These are phyloP conservation scores for Lytechinus pictus DNA, from an alignment of 35 echinoderm and acorn worm genomes.

Conservation along the genomic window DNA sequence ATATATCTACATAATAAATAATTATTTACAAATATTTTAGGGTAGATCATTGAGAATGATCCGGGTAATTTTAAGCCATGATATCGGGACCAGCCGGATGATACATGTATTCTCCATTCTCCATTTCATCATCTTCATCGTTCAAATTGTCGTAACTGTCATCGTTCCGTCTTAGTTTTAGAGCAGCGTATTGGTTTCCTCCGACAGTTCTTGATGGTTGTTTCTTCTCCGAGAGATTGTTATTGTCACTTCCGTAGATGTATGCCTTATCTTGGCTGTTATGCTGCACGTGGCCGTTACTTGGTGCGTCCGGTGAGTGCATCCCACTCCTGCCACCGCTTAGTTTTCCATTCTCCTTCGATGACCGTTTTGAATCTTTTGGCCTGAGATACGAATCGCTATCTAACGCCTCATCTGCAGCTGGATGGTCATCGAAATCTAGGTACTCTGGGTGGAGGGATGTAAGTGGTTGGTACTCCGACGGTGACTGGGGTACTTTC, in stretches of 20 bases:
- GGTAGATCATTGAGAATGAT: neutral
- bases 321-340: neutral
- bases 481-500: neutral
- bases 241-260: constrained; percentile 23
- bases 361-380: neutral
- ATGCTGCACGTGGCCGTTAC: neutral
- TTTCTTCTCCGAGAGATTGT: neutral
- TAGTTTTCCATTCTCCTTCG: neutral
- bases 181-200: constrained; percentile 23
- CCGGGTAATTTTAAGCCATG: neutral
- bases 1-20: neutral
- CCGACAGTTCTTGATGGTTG: neutral
- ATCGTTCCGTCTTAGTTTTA: neutral
- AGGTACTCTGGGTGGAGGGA: neutral
- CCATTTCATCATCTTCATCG: constrained; percentile 31
- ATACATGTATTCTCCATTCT: constrained; percentile 33
- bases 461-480: neutral
- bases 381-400: neutral
- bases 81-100: constrained; percentile 6
- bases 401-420: neutral
- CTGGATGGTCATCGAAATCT: constrained; percentile 24
- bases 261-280: neutral
- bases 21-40: neutral
- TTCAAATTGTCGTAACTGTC: neutral
- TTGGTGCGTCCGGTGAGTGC: neutral